phyloP scores from a whole-genome alignment of 2,888 invertebrate genomes.

The Ornithoptera alexandrae region DNA sequence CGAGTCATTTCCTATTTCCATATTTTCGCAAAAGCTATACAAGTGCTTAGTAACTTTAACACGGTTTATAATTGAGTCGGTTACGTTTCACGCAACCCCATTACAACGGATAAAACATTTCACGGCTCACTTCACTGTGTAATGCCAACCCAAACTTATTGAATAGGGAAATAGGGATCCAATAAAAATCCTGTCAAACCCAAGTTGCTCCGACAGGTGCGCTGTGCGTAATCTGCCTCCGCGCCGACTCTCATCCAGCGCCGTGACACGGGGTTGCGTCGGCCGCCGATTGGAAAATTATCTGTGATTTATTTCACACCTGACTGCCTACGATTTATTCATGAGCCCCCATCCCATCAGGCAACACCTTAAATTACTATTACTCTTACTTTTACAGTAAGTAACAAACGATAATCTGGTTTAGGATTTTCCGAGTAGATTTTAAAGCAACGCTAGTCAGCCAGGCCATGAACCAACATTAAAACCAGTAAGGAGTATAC shows the following conservation, averaged over 20 bases:
- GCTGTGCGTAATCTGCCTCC: constrained; percentile 31
- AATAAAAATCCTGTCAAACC: constrained; percentile 74
- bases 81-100: constrained; percentile 22
- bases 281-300: constrained; percentile 27
- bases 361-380: constrained; percentile 2
- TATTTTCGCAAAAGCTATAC: too few species aligned
- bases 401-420: too few species aligned
- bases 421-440: too few species aligned
- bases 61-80: constrained; percentile 30
- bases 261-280: constrained; percentile 23
- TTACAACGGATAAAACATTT: constrained; percentile 51
- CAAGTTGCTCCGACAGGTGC: constrained; percentile 62
- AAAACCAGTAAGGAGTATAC: too few species aligned
- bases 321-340: constrained; percentile 26
- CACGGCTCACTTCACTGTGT: constrained; percentile 62
- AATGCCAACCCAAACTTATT: constrained; percentile 70
- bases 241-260: constrained; percentile 23
- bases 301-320: constrained; percentile 30
- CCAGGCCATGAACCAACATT: too few species aligned
- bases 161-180: constrained; percentile 69
- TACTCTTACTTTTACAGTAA: background rate
- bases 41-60: background rate
- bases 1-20: too few species aligned
- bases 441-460: too few species aligned
- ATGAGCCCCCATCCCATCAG: constrained; percentile 10